Evolutionary conservation across 2,797 vertebrate genomes (phyloP).

Genomic region (Xerus rutilus): DNA sequence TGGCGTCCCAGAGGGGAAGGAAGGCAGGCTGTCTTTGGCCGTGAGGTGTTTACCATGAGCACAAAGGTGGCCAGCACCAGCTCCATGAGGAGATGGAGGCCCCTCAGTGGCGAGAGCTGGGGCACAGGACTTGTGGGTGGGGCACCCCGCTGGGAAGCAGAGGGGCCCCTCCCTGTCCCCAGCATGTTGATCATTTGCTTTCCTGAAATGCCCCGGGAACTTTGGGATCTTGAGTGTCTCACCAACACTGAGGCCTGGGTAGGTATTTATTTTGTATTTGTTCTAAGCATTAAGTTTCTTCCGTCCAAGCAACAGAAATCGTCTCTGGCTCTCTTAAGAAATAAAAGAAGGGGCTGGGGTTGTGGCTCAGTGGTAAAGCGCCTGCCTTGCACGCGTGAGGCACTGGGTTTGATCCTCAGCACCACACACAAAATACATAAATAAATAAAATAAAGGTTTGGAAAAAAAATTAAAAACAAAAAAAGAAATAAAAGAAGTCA

Average conservation of each 20-base stretch:
- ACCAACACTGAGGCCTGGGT: not conserved
- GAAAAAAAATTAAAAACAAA: no score
- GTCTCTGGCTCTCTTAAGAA: not conserved
- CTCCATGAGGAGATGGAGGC: not conserved
- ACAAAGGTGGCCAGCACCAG: no score
- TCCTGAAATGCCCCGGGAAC: no score
- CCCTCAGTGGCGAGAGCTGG: not conserved
- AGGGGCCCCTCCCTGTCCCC: not conserved
- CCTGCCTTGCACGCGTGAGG: no score
- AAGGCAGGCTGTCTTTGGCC: not conserved
- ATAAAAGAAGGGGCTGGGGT: not conserved
- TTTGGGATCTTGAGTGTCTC: not conserved
- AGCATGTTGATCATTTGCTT: not conserved
- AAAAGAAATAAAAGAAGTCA: not conserved
- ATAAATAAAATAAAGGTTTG: no score
- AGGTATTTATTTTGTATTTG: not conserved
- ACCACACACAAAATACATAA: no score
- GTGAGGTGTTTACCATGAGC: accelerated
- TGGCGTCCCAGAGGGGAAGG: not conserved
- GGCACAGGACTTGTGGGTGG: not conserved
- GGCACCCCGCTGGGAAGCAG: accelerated
- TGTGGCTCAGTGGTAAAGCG: no score
- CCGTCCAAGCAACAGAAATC: not conserved
- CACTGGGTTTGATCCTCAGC: no score
- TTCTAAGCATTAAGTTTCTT: not conserved